Evolutionary conservation across 2,113 vertebrate genomes (phyloP), one percentile per base, ranked within the genome.

Genomic region (Taurulus bubalis): DNA sequence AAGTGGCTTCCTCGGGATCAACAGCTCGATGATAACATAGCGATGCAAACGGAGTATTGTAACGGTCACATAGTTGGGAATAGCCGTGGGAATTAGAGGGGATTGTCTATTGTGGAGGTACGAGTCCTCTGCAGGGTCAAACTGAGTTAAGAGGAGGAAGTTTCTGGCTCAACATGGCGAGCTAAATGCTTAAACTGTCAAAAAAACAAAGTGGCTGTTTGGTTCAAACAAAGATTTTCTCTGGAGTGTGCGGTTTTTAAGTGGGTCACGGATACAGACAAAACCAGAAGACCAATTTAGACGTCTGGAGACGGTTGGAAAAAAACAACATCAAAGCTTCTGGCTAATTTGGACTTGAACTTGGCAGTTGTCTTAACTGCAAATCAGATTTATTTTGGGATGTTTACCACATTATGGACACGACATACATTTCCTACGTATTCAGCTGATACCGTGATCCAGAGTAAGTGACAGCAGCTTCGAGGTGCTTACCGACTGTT

Each of bases 251-350:
- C 10, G 59, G 7, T 73, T 66, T 59, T 8, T 1, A 75, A 81
- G 63, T 65, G 32, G 80, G 58, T 82, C 74, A 66, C 28, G 20
- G 74, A 75, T 8, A 51, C 58, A 77, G 45, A 79, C 64, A 64
- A 62, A 59, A 71, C 38, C 71, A 58, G 28, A 63, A 3, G 72
- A 71, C 66, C 38, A 45, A 76, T 71, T 71, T 76, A 71, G 55
- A 78, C 26, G 66, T 75, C 71, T 80, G 42, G 59, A 56, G 62
- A 70, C 38, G 3, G 16, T 24, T 63, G 14, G 1, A n/a, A 5
- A 16, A 47, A 55, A 77, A 28, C 2, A n/a, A 60, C 32, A 63
- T 62, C 49, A 63, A 55, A 68, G 53, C 42, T 8, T 53, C 42
- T 42, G 42, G 22, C 45, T 12, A 36, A 34, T 70, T 69, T 68